phyloP scores from a whole-genome alignment of 2,113 vertebrate genomes.

The Ellobius talpinus region DNA sequence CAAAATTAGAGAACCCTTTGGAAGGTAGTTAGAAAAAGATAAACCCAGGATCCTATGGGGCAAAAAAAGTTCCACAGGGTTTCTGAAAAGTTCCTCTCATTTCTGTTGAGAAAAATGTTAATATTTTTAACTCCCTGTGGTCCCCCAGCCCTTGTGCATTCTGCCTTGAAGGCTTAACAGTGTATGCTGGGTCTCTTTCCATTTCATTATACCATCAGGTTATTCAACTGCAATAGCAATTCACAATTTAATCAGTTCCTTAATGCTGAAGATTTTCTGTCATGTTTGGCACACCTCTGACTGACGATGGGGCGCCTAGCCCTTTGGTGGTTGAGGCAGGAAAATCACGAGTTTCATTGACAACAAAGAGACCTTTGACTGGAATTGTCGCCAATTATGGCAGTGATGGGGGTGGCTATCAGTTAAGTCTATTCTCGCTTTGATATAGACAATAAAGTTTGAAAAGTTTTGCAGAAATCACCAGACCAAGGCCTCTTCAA shows the following conservation, averaged over 20 bases:
- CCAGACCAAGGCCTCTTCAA: not conserved
- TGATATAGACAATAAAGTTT: not conserved
- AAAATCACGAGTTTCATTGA: not conserved
- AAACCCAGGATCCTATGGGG: not conserved
- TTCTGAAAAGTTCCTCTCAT: not conserved
- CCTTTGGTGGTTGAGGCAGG: not conserved
- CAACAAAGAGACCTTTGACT: not conserved
- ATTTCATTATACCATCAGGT: not conserved
- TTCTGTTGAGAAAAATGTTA: slow-evolving; percentile 32
- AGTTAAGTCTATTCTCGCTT: not conserved
- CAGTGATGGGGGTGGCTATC: rapidly evolving
- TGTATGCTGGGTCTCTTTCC: not conserved
- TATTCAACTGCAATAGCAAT: not conserved
- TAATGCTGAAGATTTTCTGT: not conserved
- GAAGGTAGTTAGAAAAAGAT: not conserved
- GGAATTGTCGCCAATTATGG: not conserved
- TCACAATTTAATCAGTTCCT: not conserved
- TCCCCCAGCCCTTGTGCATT: not conserved
- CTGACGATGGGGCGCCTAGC: not conserved
- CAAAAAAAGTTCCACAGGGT: not conserved
- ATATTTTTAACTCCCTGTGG: not conserved
- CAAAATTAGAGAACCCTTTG: not conserved
- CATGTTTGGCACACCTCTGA: not conserved
- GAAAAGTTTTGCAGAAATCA: not conserved
- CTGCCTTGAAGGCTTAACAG: not conserved